Base-by-base conservation (phyloP, 1,140 invertebrate genomes). In the Drosophila pallidifrons region DNA sequence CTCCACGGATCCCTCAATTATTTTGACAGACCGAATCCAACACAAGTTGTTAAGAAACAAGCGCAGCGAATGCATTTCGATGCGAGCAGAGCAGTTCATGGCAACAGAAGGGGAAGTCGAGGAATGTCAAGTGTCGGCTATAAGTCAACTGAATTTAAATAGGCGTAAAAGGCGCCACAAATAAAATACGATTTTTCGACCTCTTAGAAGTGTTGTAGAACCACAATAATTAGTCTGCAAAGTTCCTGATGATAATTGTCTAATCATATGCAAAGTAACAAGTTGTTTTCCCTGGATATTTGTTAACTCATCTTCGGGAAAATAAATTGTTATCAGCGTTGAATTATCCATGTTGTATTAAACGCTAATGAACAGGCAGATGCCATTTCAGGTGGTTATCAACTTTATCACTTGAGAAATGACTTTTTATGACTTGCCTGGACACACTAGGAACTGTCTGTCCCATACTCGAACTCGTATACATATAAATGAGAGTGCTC, bases 1-100 rank as follows among this genome's bases (percentile, higher is more conserved):
- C 69, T 54, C 11, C 32, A 35, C 41, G 11, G 58, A 51, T 58
- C n/a, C 38, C 58, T 77, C 73, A 77, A 78, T 88, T 88, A 89
- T 87, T 87, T 80, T 87, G 83, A 87, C 83, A 87, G 80, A 65
- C 54, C 47, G 63, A 20, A 58, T 16, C 54, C 35, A 64, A 16
- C 41, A 38, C 30, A 61, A 75, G 73, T 76, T 52, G 32, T 45
- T 55, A 25, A 54, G 51, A 61, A 88, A 87, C 83, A 83, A 77
- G 83, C 83, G 70, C 30, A 77, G 4, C 83, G 67, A 87, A 87
- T 83, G 73, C 80, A 78, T 61, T 87, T 88, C 59, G 83, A 55
- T 70, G 46, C 77, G 83, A 49, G 30, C 38, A 55, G 20, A 25
- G 28, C 54, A 38, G 16, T 16, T 16, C 32, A 45, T 35, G 43